Conservation (phyloP, 2,797 vertebrate genomes). For the Apogon talboti region DNA sequence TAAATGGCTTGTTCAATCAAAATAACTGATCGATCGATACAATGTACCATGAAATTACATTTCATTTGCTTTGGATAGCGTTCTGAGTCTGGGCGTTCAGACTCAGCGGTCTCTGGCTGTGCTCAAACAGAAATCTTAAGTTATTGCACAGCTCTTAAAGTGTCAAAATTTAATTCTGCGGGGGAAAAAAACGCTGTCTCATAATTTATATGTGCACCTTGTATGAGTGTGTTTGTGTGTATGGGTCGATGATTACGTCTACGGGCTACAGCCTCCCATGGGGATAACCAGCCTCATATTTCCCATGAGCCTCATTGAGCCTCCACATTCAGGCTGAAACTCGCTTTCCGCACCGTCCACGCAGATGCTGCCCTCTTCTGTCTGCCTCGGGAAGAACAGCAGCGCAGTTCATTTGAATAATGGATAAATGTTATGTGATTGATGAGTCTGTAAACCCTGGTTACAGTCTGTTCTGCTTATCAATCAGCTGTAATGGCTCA, state of each 20-base stretch:
- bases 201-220: slow-evolving; percentile 41
- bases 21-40: slow-evolving; percentile 59
- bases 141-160: slow-evolving; percentile 43
- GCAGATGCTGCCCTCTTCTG: slow-evolving; percentile 77
- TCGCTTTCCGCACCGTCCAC: slow-evolving; percentile 26
- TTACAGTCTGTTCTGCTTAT: slow-evolving; percentile 62
- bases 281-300: slow-evolving; percentile 61
- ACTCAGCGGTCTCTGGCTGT: slow-evolving; percentile 16
- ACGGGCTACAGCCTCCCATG: slow-evolving; percentile 43
- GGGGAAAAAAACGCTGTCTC: slow-evolving; percentile 28
- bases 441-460: slow-evolving; percentile 64
- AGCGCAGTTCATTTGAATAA: slow-evolving; percentile 61
- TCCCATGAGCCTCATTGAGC: slow-evolving; percentile 65
- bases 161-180: slow-evolving; percentile 49
- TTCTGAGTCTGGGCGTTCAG: slow-evolving; percentile 19
- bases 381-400: slow-evolving; percentile 33
- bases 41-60: slow-evolving; percentile 52
- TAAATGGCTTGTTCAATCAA: slow-evolving; percentile 51
- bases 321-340: slow-evolving; percentile 36
- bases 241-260: slow-evolving; percentile 61
- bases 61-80: slow-evolving; percentile 32
- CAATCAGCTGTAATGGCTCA: slow-evolving; percentile 65
- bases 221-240: slow-evolving; percentile 33
- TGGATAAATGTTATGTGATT: slow-evolving; percentile 62
- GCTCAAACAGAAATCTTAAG: slow-evolving; percentile 32